Conservation (phyloP, 1,140 invertebrate genomes). For the Drosophila prosaltans region DNA sequence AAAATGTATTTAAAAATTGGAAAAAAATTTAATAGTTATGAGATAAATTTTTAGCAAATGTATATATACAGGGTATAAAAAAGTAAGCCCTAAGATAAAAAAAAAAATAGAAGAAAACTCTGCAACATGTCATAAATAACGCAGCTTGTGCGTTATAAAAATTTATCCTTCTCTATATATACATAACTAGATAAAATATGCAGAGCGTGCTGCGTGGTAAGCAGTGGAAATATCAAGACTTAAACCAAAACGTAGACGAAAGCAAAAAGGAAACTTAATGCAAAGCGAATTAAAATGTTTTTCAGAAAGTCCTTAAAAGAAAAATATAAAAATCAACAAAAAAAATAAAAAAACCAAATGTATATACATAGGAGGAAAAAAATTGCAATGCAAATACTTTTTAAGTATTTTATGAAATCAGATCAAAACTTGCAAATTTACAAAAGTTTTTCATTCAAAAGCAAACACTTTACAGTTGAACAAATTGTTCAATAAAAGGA, state of each 20-base stretch:
- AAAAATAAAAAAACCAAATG: neutral
- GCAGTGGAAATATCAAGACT: constrained; percentile 1
- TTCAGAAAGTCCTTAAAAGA: neutral
- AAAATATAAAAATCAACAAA: neutral
- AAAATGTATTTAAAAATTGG: too few species aligned
- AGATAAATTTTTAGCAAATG: too few species aligned
- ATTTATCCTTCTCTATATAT: neutral
- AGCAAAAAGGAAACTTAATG: neutral
- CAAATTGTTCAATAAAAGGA: too few species aligned
- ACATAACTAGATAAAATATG: constrained; percentile 19
- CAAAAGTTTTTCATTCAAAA: neutral
- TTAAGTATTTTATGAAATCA: neutral
- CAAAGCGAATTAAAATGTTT: constrained; percentile 11
- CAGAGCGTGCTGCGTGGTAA: constrained; percentile 4
- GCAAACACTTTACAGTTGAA: constrained; percentile 5
- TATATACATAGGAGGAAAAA: neutral
- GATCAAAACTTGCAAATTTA: neutral
- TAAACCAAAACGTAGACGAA: constrained; percentile 9
- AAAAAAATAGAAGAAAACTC: neutral
- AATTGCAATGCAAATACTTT: constrained; percentile 4
- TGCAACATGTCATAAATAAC: constrained; percentile 53
- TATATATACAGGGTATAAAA: neutral
- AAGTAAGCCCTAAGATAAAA: neutral
- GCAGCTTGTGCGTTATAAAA: constrained; percentile 55
- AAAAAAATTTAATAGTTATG: too few species aligned